A percentile compares a stretch with the other conserved stretches of the same genome.
These are phyloP conservation scores for Eupithecia vulgata DNA, from an alignment of 2,888 invertebrate species.

Conservation along the genomic window DNA sequence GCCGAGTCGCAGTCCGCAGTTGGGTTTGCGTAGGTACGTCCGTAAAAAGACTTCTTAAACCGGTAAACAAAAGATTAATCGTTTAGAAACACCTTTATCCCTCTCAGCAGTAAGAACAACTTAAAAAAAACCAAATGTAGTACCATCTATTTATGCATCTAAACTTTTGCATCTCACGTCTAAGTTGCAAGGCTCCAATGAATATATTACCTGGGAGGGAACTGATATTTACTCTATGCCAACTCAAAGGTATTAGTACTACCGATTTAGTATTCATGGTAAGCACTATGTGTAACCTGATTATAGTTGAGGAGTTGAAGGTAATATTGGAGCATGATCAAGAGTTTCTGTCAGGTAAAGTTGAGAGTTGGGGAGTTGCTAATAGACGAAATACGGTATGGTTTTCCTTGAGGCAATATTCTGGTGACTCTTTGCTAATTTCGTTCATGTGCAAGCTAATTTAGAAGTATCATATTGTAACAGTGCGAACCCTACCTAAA, in stretches of 20 bases:
- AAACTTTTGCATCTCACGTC: conserved; percentile 62
- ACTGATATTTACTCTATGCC: conserved; percentile 41
- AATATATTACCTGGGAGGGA: conserved; percentile 70
- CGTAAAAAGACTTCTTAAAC: no score
- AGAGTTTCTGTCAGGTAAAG: conserved; percentile 36
- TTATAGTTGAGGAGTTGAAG: conserved; percentile 44
- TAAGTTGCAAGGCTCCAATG: conserved; percentile 68
- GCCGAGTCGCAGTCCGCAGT: no score
- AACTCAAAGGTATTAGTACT: conserved; percentile 48
- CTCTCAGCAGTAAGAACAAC: background rate
- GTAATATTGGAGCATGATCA: conserved; percentile 45
- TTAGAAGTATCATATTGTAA: no score
- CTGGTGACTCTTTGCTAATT: background rate
- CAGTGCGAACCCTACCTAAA: no score
- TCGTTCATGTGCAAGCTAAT: background rate
- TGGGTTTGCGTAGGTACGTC: no score
- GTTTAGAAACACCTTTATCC: background rate
- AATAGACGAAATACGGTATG: conserved; percentile 23
- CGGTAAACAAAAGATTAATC: no score
- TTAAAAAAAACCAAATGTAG: conserved; percentile 2
- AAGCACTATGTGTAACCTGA: conserved; percentile 55
- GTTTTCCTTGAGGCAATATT: background rate
- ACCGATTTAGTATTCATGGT: conserved; percentile 69
- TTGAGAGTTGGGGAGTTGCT: conserved; percentile 30
- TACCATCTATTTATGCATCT: conserved; percentile 24